phyloP scores from a whole-genome alignment of 2,113 vertebrate species.

The Dunckerocampus dactyliophorus region DNA sequence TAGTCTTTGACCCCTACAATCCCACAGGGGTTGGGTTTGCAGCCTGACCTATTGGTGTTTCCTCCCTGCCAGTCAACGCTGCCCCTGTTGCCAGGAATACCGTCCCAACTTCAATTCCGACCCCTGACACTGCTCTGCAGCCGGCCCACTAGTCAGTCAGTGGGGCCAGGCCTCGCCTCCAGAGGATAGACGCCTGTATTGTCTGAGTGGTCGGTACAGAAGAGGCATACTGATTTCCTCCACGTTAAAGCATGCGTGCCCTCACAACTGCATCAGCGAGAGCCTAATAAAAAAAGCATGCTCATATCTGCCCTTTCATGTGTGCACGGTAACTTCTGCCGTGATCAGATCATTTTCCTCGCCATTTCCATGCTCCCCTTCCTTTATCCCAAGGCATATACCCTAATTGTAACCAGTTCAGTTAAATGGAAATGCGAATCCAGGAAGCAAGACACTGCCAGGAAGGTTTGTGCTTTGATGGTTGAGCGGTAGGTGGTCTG shows the following conservation, averaged over 20 bases:
- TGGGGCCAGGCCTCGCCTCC: constrained; percentile 6
- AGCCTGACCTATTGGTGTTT: constrained; percentile 35
- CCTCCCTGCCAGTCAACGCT: constrained; percentile 41
- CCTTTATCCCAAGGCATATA: constrained; percentile 28
- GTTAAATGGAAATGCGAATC: constrained; percentile 53
- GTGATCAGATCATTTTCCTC: constrained; percentile 16
- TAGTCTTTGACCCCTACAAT: constrained; percentile 41
- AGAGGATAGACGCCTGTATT: constrained; percentile 33
- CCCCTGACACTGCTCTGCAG: constrained; percentile 15
- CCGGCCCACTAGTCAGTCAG: constrained; percentile 4
- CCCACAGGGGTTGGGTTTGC: constrained; percentile 27
- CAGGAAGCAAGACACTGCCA: constrained; percentile 52
- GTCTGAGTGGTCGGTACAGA: constrained; percentile 24
- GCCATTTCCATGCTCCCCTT: neutral
- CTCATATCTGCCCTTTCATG: constrained; percentile 29
- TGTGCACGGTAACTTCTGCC: constrained; percentile 19
- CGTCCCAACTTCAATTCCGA: constrained; percentile 34
- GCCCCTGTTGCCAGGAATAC: constrained; percentile 51
- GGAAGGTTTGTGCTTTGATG: constrained; percentile 49
- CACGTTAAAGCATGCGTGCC: neutral
- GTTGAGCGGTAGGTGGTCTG: constrained; percentile 45
- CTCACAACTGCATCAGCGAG: neutral
- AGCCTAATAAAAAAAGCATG: constrained; percentile 25
- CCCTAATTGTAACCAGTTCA: constrained; percentile 55
- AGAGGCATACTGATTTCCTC: constrained; percentile 14